Conservation (phyloP, 2,888 invertebrate genomes). For the Caenorhabditis zanzibari region DNA sequence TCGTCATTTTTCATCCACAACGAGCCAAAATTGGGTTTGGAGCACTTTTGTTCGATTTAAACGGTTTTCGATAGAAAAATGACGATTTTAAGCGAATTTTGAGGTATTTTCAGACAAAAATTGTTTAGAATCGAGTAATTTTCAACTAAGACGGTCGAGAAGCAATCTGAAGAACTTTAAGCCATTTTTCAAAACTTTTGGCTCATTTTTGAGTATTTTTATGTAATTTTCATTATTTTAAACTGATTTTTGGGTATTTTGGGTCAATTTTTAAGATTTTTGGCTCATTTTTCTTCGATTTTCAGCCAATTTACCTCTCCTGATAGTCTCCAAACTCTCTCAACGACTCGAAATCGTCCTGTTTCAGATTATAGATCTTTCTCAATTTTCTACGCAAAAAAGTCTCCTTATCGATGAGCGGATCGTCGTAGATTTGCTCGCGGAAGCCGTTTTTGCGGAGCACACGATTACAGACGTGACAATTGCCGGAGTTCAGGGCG, state of each 20-base stretch:
- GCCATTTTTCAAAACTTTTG: too few relatives aligned
- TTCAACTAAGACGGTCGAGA: too few relatives aligned
- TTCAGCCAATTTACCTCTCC: slow-evolving; percentile 90
- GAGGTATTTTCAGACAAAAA: too few relatives aligned
- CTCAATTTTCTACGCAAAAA: slow-evolving; percentile 93
- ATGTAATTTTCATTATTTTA: too few relatives aligned
- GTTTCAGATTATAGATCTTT: slow-evolving; percentile 92
- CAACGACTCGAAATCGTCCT: slow-evolving; percentile 92
- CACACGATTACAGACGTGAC: slow-evolving; percentile 89
- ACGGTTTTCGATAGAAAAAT: too few relatives aligned
- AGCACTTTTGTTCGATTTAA: not conserved
- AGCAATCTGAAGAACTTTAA: too few relatives aligned
- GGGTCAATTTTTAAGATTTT: not conserved
- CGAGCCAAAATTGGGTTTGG: too few relatives aligned
- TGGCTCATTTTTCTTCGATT: not conserved
- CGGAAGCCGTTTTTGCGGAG: slow-evolving; percentile 93
- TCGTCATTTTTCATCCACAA: too few relatives aligned
- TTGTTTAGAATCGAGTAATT: too few relatives aligned
- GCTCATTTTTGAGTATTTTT: too few relatives aligned
- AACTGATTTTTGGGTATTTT: not conserved
- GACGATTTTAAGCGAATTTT: too few relatives aligned
- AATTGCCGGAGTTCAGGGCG: slow-evolving; percentile 95
- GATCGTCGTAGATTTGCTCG: slow-evolving; percentile 96
- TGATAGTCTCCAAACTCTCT: slow-evolving; percentile 96
- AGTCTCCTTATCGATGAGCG: slow-evolving; percentile 96